A percentile compares a stretch with the other conserved stretches of the same genome.
These are phyloP conservation scores for Gymnocypris eckloni DNA, from an alignment of 2,797 vertebrate genomes.

Conservation along the genomic window DNA sequence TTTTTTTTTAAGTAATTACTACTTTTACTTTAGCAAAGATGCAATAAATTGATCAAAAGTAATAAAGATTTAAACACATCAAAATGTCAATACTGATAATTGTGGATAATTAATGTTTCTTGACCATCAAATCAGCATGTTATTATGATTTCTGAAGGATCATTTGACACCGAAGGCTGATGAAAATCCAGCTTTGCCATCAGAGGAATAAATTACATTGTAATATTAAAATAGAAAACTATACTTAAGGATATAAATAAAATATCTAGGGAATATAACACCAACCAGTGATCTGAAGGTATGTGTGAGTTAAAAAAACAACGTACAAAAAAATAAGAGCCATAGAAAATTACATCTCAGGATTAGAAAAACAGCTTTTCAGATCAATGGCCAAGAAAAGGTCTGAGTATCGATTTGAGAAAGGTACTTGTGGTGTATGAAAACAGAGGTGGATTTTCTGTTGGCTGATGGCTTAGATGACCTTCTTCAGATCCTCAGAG, in stretches of 20 bases:
- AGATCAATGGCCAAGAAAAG: slow-evolving; percentile 63
- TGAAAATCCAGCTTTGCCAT: neutral
- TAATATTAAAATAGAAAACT: neutral
- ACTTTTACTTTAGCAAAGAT: neutral
- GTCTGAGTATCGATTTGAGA: slow-evolving; percentile 59
- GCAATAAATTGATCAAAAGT: neutral
- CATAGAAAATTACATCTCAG: slow-evolving; percentile 54
- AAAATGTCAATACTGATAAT: neutral
- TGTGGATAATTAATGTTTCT: neutral
- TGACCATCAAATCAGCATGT: neutral
- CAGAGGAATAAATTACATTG: neutral
- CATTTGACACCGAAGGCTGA: neutral
- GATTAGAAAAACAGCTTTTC: slow-evolving; percentile 58
- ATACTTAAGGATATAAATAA: neutral
- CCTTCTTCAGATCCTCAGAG: slow-evolving; percentile 54
- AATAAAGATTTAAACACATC: neutral
- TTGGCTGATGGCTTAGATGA: slow-evolving; percentile 58
- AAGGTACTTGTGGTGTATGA: slow-evolving; percentile 55
- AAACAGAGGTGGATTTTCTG: slow-evolving; percentile 47
- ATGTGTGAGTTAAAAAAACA: slow-evolving; percentile 30
- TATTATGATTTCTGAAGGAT: neutral
- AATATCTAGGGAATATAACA: neutral
- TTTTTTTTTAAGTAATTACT: no score
- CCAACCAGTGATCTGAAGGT: slow-evolving; percentile 33
- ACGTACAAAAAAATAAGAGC: slow-evolving; percentile 13